A percentile compares a stretch with the other conserved stretches of the same genome.
These are phyloP conservation scores for Chloromyia formosa DNA, from an alignment of 2,888 invertebrate genomes.

Conservation along the genomic window DNA sequence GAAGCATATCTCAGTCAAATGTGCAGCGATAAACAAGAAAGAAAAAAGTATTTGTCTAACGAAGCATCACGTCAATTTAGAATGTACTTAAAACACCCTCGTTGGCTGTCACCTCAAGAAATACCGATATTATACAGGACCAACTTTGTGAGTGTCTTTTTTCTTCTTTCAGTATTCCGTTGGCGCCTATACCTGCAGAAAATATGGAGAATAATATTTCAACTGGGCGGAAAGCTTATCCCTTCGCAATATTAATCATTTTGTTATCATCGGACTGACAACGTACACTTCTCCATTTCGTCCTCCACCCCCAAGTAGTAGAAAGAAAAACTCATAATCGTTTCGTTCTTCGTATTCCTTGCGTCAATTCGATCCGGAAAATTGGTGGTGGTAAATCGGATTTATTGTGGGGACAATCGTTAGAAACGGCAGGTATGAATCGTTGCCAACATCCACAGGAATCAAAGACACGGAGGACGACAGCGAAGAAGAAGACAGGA, in stretches of 20 bases:
- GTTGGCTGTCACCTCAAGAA: background rate
- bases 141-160: background rate
- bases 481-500: background rate
- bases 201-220: conserved; percentile 30
- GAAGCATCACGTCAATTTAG: conserved; percentile 20
- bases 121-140: background rate
- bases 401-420: background rate
- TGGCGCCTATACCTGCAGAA: background rate
- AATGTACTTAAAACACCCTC: background rate
- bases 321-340: conserved; percentile 26
- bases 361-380: conserved; percentile 6
- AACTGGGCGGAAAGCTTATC: conserved; percentile 24
- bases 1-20: conserved; percentile 3
- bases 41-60: background rate
- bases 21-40: background rate
- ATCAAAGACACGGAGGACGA: background rate
- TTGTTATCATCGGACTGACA: conserved; percentile 26
- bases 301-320: too few species aligned
- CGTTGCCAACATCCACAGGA: background rate
- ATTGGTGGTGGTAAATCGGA: conserved; percentile 3
- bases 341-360: conserved; percentile 30
- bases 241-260: conserved; percentile 34
- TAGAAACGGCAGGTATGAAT: conserved; percentile 12
- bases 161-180: too few species aligned
- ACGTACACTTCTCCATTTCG: background rate